These are phyloP conservation scores for Pardalotus punctatus DNA, from an alignment of 2,113 vertebrate species.

Conservation along the genomic window DNA sequence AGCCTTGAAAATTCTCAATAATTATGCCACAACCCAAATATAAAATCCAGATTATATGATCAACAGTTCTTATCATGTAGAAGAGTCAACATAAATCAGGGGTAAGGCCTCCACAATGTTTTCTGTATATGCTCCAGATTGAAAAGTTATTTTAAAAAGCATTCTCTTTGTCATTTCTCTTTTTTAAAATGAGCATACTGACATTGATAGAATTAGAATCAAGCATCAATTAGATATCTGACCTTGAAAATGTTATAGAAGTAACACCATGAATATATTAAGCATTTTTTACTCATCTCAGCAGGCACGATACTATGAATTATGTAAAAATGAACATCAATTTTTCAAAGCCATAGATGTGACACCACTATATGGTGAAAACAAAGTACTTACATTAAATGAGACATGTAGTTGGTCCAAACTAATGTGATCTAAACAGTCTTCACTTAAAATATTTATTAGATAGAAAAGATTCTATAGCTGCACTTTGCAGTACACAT, in stretches of 20 bases:
- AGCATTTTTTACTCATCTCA: constrained; percentile 28
- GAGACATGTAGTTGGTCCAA: not conserved
- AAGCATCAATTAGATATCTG: constrained; percentile 22
- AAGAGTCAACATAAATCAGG: not conserved
- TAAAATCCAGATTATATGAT: not conserved
- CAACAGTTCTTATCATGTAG: not conserved
- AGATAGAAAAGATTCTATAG: not conserved
- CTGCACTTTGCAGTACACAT: not conserved
- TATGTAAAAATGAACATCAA: constrained; percentile 49
- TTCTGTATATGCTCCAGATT: not conserved
- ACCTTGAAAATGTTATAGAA: constrained; percentile 55
- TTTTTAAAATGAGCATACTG: not conserved
- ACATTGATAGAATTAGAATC: constrained; percentile 10
- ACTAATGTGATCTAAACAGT: not conserved
- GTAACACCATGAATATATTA: constrained; percentile 26
- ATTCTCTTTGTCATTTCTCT: not conserved
- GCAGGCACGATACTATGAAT: constrained; percentile 38
- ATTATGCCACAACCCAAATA: not conserved
- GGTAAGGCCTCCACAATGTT: not conserved
- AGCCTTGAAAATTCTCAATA: not conserved
- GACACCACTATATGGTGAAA: constrained; percentile 31
- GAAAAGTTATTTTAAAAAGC: not conserved
- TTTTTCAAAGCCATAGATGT: constrained; percentile 51
- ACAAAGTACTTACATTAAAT: constrained; percentile 28
- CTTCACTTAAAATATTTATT: constrained; percentile 40